A percentile compares a stretch with the other conserved stretches of the same genome.
Conservation (phyloP, 2,113 vertebrate genomes). For the Circaetus cinerascens region DNA sequence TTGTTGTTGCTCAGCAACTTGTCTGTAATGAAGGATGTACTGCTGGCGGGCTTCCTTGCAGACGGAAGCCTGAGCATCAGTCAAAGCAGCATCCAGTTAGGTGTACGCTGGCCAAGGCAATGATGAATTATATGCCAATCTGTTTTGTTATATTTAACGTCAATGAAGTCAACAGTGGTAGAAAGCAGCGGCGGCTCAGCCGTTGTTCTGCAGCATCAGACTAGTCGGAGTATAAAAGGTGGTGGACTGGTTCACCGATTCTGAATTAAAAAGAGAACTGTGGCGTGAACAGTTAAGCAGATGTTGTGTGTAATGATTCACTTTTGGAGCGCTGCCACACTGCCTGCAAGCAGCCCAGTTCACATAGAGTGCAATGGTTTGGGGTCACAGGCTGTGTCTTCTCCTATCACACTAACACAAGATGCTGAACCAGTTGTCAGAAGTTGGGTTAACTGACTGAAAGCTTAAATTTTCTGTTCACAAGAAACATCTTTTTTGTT, state of each 20-base stretch:
- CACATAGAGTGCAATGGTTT: neutral
- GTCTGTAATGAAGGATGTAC: neutral
- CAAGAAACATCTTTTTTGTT: neutral
- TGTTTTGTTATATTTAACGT: neutral
- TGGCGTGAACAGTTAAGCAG: neutral
- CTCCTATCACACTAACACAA: neutral
- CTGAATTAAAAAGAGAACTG: neutral
- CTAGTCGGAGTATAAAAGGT: neutral
- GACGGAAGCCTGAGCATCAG: neutral
- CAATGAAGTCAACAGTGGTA: neutral
- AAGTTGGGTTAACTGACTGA: neutral
- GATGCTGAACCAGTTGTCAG: neutral
- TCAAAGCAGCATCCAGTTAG: neutral
- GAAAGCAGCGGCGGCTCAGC: fast-evolving
- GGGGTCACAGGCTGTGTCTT: neutral
- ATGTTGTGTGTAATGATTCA: neutral
- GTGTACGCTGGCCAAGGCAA: neutral
- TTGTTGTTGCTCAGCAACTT: neutral
- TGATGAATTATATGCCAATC: neutral
- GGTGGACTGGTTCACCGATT: neutral
- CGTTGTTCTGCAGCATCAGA: neutral
- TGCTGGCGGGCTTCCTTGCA: neutral
- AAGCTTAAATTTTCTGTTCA: neutral
- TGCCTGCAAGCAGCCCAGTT: neutral
- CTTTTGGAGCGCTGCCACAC: neutral